Evolutionary conservation across 2,797 vertebrate genomes (phyloP), one percentile per base, ranked within the genome.

Genomic region (Lacerta agilis): DNA sequence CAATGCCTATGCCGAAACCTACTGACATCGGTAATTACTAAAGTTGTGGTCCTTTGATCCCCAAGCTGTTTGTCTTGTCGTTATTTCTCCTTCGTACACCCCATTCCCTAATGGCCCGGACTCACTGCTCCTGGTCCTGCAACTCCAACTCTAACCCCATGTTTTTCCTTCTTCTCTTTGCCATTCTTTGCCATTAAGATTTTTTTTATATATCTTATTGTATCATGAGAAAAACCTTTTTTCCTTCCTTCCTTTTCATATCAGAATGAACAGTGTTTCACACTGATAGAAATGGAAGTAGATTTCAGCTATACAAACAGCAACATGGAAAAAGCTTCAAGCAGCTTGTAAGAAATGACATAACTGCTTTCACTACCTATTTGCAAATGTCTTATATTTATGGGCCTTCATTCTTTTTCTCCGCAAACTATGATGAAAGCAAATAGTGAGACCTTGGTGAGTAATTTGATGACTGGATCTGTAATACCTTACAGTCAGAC

Each of bases 401-500:
- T 76, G 58, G 58, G 23, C n/a, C n/a, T 76, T 76, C 61, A 77
- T 77, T 82, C 61, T 86, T 49, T 45, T 66, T 76, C 45, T 71
- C 7, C 78, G 25, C 43, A 78, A 55, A 83, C 64, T 83, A 83
- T 78, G 64, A 83, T 78, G 64, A 69, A 83, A 78, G 61, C 25
- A 58, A 80, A 71, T 33, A 67, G 25, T 61, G 36, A 83, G 43
- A 78, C 61, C 73, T 58, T 58, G 61, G 8, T 79, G 75, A 88
- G 18, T 88, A 75, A 58, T 79, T 83, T 83, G 83, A 83, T 88
- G 87, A 88, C 83, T 79, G 75, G 45, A 79, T 88, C 17, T 79
- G 18, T 82, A 88, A 79, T n/a, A 41, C 58, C 64, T 83, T 79
- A 77, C 64, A 49, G 49, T 83, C 61, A 88, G 18, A 88, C 49